These are phyloP conservation scores for Zeuzera pyrina DNA, from an alignment of 2,888 invertebrate species.

Conservation along the genomic window DNA sequence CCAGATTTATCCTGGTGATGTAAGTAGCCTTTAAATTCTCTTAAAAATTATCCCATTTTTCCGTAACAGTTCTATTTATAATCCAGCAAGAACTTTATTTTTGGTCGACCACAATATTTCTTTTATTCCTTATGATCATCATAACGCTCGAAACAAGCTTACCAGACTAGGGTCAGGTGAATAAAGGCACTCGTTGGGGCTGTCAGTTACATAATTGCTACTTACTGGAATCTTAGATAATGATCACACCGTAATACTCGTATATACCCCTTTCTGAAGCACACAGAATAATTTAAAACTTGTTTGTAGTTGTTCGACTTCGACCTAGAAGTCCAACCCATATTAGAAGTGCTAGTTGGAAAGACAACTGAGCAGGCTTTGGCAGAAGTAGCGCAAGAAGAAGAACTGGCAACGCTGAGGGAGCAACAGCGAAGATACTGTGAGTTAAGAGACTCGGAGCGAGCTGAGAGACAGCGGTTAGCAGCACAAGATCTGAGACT, in stretches of 20 bases:
- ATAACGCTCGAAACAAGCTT: too few species aligned
- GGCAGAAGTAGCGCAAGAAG: slow-evolving; percentile 93
- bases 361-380: slow-evolving; percentile 92
- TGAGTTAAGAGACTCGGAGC: slow-evolving; percentile 83
- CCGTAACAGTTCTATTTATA: too few species aligned
- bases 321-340: slow-evolving; percentile 91
- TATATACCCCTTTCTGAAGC: background rate
- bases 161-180: too few species aligned
- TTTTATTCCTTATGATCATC: too few species aligned
- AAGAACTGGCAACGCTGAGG: slow-evolving; percentile 86
- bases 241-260: background rate
- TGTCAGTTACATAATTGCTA: too few species aligned
- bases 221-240: too few species aligned
- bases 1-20: slow-evolving; percentile 92
- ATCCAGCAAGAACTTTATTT: too few species aligned
- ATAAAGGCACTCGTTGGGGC: too few species aligned
- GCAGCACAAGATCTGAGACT: slow-evolving; percentile 84
- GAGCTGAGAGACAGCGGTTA: slow-evolving; percentile 85
- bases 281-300: background rate
- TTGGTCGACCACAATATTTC: too few species aligned
- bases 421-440: slow-evolving; percentile 82
- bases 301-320: slow-evolving; percentile 87
- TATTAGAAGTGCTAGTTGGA: slow-evolving; percentile 90
- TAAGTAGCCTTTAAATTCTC: too few species aligned
- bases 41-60: too few species aligned